Conservation (phyloP, 2,797 vertebrate genomes). For the Psittacula derbiana region DNA sequence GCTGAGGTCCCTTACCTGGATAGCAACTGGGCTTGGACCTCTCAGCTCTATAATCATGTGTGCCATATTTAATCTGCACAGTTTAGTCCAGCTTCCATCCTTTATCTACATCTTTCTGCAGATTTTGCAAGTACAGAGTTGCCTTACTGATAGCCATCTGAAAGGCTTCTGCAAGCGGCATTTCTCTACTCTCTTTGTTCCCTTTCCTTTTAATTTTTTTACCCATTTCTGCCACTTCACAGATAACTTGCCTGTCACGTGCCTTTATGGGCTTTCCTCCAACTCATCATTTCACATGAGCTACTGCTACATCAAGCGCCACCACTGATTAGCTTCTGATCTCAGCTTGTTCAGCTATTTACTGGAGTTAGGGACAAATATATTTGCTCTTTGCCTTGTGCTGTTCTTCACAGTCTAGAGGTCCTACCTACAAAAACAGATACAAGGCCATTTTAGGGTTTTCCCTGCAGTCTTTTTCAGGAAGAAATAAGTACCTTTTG, state of each 20-base stretch:
- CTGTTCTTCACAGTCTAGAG: neutral
- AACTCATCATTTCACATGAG: slow-evolving; percentile 8
- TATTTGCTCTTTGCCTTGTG: neutral
- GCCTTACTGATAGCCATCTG: neutral
- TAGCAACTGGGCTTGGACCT: neutral
- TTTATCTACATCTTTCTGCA: neutral
- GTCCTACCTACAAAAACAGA: neutral
- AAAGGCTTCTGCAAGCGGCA: neutral
- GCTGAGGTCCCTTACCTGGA: neutral
- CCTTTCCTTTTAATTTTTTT: neutral
- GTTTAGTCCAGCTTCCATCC: neutral
- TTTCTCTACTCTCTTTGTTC: neutral
- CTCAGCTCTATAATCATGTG: neutral
- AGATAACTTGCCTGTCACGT: neutral
- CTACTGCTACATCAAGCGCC: slow-evolving; percentile 11
- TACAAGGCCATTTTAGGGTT: neutral
- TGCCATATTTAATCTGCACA: neutral
- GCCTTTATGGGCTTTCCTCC: slow-evolving; percentile 7
- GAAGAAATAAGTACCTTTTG: neutral
- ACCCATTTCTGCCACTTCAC: neutral
- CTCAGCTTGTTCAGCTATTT: slow-evolving; percentile 19
- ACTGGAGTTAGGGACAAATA: neutral
- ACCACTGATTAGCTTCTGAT: slow-evolving; percentile 22
- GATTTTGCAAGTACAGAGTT: neutral
- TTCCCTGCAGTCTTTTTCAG: neutral